phyloP scores from a whole-genome alignment of 2,888 invertebrate species.

The Agrilus biguttatus region DNA sequence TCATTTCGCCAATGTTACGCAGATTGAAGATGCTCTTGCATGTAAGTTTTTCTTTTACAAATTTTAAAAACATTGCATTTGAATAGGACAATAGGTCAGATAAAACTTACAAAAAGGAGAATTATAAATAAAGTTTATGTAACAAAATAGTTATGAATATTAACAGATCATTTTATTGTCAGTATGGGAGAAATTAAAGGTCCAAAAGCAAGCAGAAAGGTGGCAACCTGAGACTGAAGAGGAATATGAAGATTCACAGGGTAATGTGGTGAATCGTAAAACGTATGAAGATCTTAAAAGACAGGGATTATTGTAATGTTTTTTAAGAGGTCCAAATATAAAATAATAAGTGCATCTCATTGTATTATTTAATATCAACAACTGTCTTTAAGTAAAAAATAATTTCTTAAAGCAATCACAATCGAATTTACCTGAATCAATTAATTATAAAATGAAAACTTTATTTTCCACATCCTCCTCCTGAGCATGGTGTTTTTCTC shows the following conservation, averaged over 20 bases:
- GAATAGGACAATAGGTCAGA: neutral
- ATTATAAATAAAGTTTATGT: neutral
- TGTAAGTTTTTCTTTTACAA: slow-evolving; percentile 40
- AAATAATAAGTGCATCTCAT: neutral
- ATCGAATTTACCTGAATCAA: neutral
- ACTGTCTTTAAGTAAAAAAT: neutral
- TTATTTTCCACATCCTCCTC: slow-evolving; percentile 26
- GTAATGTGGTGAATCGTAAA: slow-evolving; percentile 97
- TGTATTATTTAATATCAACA: neutral
- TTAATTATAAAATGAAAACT: neutral
- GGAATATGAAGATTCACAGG: slow-evolving; percentile 96
- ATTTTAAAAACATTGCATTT: neutral
- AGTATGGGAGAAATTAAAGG: slow-evolving; percentile 97
- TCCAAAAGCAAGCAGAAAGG: slow-evolving; percentile 86
- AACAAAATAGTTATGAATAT: neutral
- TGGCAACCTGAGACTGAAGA: slow-evolving; percentile 97
- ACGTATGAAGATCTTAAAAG: slow-evolving; percentile 97
- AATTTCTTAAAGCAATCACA: neutral
- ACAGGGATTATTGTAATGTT: slow-evolving; percentile 77
- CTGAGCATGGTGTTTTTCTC: slow-evolving; percentile 24
- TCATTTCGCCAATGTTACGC: slow-evolving; percentile 98
- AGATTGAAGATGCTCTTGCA: slow-evolving; percentile 94
- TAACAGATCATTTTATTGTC: slow-evolving; percentile 22
- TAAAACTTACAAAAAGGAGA: neutral
- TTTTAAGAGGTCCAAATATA: neutral